Conservation (phyloP, 2,797 vertebrate species). For the Coregonus ussuriensis region DNA sequence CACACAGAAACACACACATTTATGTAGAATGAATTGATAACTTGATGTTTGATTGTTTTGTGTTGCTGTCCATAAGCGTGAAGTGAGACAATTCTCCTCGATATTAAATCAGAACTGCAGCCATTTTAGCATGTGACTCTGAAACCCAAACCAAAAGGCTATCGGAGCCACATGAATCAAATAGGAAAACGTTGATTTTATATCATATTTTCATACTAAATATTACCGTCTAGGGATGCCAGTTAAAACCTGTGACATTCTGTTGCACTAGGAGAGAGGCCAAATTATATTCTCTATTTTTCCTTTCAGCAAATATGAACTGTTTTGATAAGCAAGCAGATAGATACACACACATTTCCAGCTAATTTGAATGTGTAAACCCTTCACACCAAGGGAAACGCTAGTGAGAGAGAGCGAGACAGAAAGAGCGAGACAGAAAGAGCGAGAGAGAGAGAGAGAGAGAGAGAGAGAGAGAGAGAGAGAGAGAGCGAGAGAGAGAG, state of each 20-base stretch:
- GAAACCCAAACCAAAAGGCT: constrained; percentile 17
- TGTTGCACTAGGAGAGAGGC: constrained; percentile 43
- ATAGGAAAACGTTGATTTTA: constrained; percentile 21
- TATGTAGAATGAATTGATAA: not conserved
- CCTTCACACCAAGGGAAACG: constrained; percentile 37
- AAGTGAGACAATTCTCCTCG: not conserved
- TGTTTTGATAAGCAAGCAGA: constrained; percentile 67
- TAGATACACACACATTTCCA: constrained; percentile 57
- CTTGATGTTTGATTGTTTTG: constrained; percentile 23
- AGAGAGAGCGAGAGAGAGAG: too few species aligned
- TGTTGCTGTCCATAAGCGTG: not conserved
- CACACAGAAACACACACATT: constrained; percentile 1
- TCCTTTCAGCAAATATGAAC: constrained; percentile 55
- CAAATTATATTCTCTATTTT: constrained; percentile 58
- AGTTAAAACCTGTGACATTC: constrained; percentile 50
- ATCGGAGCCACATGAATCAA: constrained; percentile 26
- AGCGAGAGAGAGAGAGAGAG: too few species aligned
- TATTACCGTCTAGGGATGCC: constrained; percentile 41
- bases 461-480: too few species aligned
- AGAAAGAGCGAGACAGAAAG: not conserved
- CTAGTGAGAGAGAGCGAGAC: constrained; percentile 45
- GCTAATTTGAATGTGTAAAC: constrained; percentile 54
- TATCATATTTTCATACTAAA: constrained; percentile 57
- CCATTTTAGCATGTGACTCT: not conserved
- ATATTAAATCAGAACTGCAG: not conserved